Conservation (phyloP, 2,888 invertebrate genomes). For the Chorisops tibialis region DNA sequence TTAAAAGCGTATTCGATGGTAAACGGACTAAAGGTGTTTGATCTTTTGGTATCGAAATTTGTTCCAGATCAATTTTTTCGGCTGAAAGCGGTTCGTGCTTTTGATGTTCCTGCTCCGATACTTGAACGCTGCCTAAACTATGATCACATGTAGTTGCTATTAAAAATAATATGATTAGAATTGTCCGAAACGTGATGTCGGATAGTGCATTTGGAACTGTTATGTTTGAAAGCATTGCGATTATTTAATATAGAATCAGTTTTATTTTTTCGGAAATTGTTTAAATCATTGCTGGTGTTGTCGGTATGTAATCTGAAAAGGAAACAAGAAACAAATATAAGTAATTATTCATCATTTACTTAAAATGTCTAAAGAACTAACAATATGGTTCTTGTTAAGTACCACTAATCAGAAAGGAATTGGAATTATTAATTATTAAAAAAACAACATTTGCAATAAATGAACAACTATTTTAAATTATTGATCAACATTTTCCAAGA, state of each 20-base stretch:
- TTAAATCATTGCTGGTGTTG: background rate
- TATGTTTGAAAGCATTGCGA: too few relatives aligned
- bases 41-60: conserved; percentile 39
- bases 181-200: background rate
- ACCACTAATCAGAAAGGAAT: too few relatives aligned
- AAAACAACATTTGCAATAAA: too few relatives aligned
- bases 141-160: conserved; percentile 22
- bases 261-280: too few relatives aligned
- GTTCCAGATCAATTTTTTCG: conserved; percentile 38
- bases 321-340: background rate
- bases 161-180: conserved; percentile 31
- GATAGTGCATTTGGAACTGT: too few relatives aligned
- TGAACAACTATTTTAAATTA: too few relatives aligned
- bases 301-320: background rate
- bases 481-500: too few relatives aligned
- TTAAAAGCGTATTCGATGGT: conserved; percentile 53
- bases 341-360: too few relatives aligned
- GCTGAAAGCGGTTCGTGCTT: conserved; percentile 17
- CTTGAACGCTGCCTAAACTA: conserved; percentile 29
- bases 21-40: conserved; percentile 49
- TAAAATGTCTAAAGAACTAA: too few relatives aligned
- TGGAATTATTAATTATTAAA: too few relatives aligned
- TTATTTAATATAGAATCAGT: too few relatives aligned
- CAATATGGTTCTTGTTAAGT: too few relatives aligned
- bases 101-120: conserved; percentile 34